Conservation (phyloP, 2,888 invertebrate species). For the Chymomyza caudatula region DNA sequence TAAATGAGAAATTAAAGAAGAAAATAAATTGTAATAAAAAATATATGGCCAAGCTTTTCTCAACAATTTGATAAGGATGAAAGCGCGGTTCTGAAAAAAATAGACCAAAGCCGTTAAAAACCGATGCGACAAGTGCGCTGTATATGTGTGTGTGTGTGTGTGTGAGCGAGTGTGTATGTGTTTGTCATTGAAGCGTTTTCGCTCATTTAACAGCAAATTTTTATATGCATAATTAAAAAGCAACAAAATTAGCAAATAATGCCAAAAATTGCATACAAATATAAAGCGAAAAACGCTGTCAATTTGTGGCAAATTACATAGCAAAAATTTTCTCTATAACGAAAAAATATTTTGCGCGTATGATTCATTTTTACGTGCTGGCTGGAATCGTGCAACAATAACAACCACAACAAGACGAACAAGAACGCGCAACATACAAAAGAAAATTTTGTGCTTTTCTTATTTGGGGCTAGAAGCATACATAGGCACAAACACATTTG, state of each 20-base stretch:
- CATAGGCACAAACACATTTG: conserved; percentile 5
- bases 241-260: not conserved
- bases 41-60: not conserved
- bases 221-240: not conserved
- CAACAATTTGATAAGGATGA: conserved; percentile 1
- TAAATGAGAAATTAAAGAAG: not conserved
- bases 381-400: conserved; percentile 46
- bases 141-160: not conserved
- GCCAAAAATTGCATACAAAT: not conserved
- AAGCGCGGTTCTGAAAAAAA: too few relatives aligned
- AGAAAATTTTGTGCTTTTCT: conserved; percentile 23
- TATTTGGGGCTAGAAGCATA: conserved; percentile 21
- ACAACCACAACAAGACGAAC: conserved; percentile 12
- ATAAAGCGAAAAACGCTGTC: not conserved
- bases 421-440: not conserved
- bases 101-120: not conserved
- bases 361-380: conserved; percentile 19
- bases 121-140: conserved; percentile 2
- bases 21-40: not conserved
- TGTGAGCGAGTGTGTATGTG: not conserved
- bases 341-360: not conserved
- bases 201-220: not conserved
- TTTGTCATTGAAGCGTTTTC: not conserved
- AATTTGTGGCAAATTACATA: not conserved
- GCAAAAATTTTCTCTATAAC: not conserved